Evolutionary conservation across 2,797 vertebrate species (phyloP), one percentile per base, ranked within the genome.

Genomic region (Eremophila alpestris): DNA sequence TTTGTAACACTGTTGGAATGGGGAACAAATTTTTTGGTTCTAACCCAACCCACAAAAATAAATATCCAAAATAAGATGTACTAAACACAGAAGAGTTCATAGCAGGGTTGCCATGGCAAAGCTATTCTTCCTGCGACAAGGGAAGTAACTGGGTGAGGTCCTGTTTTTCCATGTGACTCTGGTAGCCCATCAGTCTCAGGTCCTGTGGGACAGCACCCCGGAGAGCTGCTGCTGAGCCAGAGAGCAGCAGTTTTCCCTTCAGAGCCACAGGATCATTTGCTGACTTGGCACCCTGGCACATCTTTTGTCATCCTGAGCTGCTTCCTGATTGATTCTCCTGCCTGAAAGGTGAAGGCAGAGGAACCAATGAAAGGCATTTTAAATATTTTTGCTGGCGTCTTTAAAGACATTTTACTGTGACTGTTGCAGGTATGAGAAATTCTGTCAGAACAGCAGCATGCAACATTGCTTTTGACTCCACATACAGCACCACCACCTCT

Each of bases 41-140:
- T 85, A 85, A 62, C 2, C 5, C 21, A 70, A 36, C 4, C 1
- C 8, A 16, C n/a, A 32, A 18, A 51, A 94, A 65, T 26, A 65
- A 65, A 68, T 1, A 78, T 23, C 30, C 43, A 63, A 88, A 93
- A 68, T 60, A 78, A 65, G 62, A 41, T 27, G 32, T 76, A 64
- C 40, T 87, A 85, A 82, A 70, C 58, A 75, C 56, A 83, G 65
- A 27, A 34, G 58, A 88, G n/a, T 45, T 27, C 2, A 1, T 26
- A 49, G 48, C 21, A 23, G 21, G 22, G 91, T 94, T 95, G 52
- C 71, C 76, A 90, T 94, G 79, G 73, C 68, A 91, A 92, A 95
- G 54, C 34, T 78, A 17, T 75, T 83, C 45, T 79, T 90, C 83
- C 52, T 81, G 22, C 26, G 62, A 38, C 45, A 55, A 45, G 27